Base-by-base conservation (phyloP, 2,797 vertebrate species). In the Alcedo quadribrachys region DNA sequence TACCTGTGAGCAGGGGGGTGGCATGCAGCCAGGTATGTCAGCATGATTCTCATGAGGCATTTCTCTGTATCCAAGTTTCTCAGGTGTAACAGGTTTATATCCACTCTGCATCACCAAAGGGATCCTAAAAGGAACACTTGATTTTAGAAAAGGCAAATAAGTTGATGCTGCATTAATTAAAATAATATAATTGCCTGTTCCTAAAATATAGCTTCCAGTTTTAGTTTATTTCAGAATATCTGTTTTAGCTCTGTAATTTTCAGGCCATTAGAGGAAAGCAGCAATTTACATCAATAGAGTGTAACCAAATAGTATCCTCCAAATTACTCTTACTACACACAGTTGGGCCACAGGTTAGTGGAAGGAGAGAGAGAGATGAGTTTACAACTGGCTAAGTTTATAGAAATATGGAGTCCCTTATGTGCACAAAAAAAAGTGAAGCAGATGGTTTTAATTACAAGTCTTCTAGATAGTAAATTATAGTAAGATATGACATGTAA, bases 401-500 rank as follows among this genome's bases (percentile, higher is more conserved):
- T n/a, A 85, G 71, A 87, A 92, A 89, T 65, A 37, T 92, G 71
- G 50, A 94, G 77, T 50, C 46, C 54, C n/a, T 75, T 87, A 62
- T 67, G 74, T 62, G 66, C 28, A 51, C 28, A 37, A 55, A 43
- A 55, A 92, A 92, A 58, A 54, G 10, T 53, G 17, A 81, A 87
- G 33, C 84, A 88, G 81, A 70, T 81, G 88, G 71, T 67, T 94
- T 95, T 97, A 94, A 93, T 95, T 90, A 88, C 70, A 89, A 95
- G 66, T 87, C 55, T 92, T 87, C 68, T 51, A 92, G 86, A 82
- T 40, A 92, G 78, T 90, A 93, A 95, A 95, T 91, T 79, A 70
- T 5, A 88, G 65, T 87, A 94, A 91, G 32, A 91, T 93, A 43
- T 87, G 62, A 84, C 63, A 67, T 95, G 24, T 74, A 73, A 81